Evolutionary conservation across 92 coral and sea anemone genomes (phyloP).

Genomic region (Heteractis magnifica): DNA sequence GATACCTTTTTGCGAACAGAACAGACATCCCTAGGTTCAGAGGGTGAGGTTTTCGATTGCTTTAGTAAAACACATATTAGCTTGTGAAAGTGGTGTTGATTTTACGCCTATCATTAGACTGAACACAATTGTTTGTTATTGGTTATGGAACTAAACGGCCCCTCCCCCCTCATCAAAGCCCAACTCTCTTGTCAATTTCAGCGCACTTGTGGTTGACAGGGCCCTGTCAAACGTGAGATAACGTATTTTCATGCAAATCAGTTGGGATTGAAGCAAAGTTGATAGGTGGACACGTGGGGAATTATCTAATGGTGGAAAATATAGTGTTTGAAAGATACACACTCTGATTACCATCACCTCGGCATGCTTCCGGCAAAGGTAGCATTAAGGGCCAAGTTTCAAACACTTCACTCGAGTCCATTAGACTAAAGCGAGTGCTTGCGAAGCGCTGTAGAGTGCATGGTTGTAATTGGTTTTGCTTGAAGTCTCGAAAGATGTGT

Average conservation of each 20-base stretch:
- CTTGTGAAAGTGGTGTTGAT: slow-evolving; percentile 38
- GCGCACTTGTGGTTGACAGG: slow-evolving; percentile 60
- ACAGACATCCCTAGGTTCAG: no score
- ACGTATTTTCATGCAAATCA: slow-evolving; percentile 82
- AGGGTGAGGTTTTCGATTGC: slow-evolving; percentile 13
- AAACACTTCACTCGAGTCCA: slow-evolving; percentile 42
- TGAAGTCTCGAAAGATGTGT: slow-evolving; percentile 20
- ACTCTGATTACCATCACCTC: slow-evolving; percentile 52
- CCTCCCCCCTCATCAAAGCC: slow-evolving; percentile 90
- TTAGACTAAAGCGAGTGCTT: slow-evolving; percentile 41
- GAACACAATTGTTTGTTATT: slow-evolving; percentile 70
- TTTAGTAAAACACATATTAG: not conserved
- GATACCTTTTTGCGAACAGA: not conserved
- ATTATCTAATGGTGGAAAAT: slow-evolving; percentile 52
- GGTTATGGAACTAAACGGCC: slow-evolving; percentile 61
- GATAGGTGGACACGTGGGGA: slow-evolving; percentile 49
- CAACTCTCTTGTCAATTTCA: slow-evolving; percentile 55
- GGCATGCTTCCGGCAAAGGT: slow-evolving; percentile 57
- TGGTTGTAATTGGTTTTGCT: slow-evolving; percentile 14
- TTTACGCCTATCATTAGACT: slow-evolving; percentile 50
- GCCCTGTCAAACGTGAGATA: slow-evolving; percentile 56
- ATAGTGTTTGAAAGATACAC: slow-evolving; percentile 67
- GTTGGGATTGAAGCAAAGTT: slow-evolving; percentile 39
- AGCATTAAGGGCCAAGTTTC: slow-evolving; percentile 33
- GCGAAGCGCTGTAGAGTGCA: slow-evolving; percentile 17